These are phyloP conservation scores for Chaenocephalus aceratus DNA, from an alignment of 2,113 vertebrate genomes.

Conservation along the genomic window DNA sequence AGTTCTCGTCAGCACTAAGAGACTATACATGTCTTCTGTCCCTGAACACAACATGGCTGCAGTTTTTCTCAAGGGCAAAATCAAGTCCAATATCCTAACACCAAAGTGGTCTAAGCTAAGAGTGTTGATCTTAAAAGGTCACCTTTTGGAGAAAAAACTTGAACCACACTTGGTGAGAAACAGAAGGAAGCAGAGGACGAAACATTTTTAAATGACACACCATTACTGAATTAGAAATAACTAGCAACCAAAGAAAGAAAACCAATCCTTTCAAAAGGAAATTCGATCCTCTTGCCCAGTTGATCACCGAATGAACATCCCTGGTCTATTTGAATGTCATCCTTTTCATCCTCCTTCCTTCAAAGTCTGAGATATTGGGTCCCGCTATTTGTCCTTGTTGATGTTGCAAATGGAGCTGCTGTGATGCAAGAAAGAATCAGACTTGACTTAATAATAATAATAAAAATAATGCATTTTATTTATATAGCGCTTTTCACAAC, in stretches of 20 bases:
- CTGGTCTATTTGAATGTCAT: background rate
- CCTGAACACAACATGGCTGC: background rate
- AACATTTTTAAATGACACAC: background rate
- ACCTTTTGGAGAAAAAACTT: too few relatives aligned
- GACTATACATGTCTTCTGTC: background rate
- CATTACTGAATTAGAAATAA: background rate
- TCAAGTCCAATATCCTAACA: background rate
- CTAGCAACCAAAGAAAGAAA: background rate
- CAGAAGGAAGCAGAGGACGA: background rate
- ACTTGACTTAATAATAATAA: background rate
- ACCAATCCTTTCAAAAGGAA: background rate
- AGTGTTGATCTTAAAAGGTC: background rate
- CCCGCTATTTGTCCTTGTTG: too few relatives aligned
- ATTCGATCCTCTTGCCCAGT: background rate
- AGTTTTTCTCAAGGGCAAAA: background rate
- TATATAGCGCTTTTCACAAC: too few relatives aligned
- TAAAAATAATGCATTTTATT: too few relatives aligned
- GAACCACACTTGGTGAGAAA: too few relatives aligned
- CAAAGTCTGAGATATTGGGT: too few relatives aligned
- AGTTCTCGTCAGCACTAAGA: conserved; percentile 60
- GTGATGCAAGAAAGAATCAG: too few relatives aligned
- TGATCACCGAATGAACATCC: conserved; percentile 22
- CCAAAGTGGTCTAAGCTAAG: background rate
- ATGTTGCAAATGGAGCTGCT: too few relatives aligned
- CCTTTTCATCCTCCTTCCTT: too few relatives aligned